phyloP scores from a whole-genome alignment of 2,797 vertebrate species.

The Tragelaphus eurycerus region DNA sequence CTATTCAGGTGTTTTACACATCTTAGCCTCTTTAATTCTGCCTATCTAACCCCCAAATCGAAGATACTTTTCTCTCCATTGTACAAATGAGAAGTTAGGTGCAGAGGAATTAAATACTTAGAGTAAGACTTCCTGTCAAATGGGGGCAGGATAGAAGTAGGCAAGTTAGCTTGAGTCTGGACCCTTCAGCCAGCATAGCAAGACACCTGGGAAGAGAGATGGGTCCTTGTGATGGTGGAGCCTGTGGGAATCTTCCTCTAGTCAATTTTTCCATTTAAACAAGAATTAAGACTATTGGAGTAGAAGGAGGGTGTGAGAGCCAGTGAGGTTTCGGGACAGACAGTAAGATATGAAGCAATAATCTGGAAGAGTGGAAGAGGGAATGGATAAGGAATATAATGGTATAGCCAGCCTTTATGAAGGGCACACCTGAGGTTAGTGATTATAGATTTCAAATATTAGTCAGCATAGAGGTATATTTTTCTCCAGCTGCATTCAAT shows the following conservation, averaged over 20 bases:
- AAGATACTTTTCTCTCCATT: neutral
- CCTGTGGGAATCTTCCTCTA: neutral
- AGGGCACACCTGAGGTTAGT: too few relatives aligned
- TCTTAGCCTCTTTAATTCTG: neutral
- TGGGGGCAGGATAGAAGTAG: too few relatives aligned
- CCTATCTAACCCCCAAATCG: accelerated
- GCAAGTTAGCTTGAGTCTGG: neutral
- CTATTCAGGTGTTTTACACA: neutral
- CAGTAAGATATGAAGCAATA: neutral
- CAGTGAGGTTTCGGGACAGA: neutral
- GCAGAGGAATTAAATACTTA: neutral
- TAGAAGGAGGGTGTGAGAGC: neutral
- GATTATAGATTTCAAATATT: neutral
- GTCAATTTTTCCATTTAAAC: neutral
- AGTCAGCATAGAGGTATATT: neutral
- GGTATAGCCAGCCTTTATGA: neutral
- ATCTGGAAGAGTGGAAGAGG: neutral
- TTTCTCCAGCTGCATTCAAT: neutral
- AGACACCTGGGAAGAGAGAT: accelerated
- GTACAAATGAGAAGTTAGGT: neutral
- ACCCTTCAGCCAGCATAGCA: accelerated
- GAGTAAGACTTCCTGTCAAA: neutral
- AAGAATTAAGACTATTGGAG: neutral
- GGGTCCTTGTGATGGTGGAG: accelerated
- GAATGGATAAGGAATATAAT: neutral